Percentiles rank a stretch among this genome's conserved stretches.
These are phyloP conservation scores for Eciton burchellii DNA, from an alignment of 1,140 invertebrate species.

Conservation along the genomic window DNA sequence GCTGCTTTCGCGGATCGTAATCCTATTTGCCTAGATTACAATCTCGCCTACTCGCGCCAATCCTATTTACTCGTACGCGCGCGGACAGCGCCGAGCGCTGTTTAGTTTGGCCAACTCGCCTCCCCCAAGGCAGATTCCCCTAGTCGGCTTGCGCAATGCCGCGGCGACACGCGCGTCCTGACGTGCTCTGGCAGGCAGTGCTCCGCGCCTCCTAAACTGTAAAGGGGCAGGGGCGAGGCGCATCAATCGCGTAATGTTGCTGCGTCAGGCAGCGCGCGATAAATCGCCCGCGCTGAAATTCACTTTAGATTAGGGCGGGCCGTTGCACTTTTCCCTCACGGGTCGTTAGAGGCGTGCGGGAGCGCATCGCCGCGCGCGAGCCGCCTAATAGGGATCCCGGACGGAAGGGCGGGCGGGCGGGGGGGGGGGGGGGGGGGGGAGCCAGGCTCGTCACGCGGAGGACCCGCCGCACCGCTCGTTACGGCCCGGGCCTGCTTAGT, in stretches of 20 bases:
- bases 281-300: slow-evolving; percentile 71
- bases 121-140: neutral
- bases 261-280: slow-evolving; percentile 57
- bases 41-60: neutral
- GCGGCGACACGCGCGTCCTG: too few species aligned
- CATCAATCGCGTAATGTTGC: slow-evolving; percentile 43
- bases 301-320: slow-evolving; percentile 73
- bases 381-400: slow-evolving; percentile 68
- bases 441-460: slow-evolving; percentile 50
- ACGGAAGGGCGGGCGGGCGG: slow-evolving; percentile 21
- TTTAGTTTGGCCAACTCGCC: neutral
- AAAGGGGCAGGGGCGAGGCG: too few species aligned
- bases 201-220: too few species aligned
- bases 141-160: neutral
- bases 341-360: slow-evolving; percentile 72
- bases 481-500: slow-evolving; percentile 57
- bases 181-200: too few species aligned
- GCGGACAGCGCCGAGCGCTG: neutral
- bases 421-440: slow-evolving; percentile 62
- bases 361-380: slow-evolving; percentile 66
- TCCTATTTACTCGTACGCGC: neutral
- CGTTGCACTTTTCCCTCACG: slow-evolving; percentile 71
- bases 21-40: neutral
- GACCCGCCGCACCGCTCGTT: slow-evolving; percentile 59
- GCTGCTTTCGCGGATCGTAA: neutral